These are phyloP conservation scores for Elysia chlorotica DNA, from an alignment of 1,140 invertebrate species.

Conservation along the genomic window DNA sequence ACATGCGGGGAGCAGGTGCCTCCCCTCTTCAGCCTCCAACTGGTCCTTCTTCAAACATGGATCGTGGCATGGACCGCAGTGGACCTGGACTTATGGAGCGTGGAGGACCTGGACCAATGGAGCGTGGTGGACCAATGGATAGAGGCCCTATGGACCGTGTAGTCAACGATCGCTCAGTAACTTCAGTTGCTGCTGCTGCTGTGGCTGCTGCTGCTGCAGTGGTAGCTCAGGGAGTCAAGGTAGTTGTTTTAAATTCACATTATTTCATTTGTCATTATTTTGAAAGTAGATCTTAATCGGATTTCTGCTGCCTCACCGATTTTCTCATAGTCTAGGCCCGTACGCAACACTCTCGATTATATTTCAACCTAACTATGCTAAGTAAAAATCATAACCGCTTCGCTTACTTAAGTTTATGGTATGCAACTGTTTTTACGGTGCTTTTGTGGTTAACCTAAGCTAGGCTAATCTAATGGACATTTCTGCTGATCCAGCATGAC, in stretches of 20 bases:
- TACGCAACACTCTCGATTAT: not conserved
- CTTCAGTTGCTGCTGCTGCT: not conserved
- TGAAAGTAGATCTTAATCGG: not conserved
- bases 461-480: too few species aligned
- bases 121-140: conserved; percentile 9
- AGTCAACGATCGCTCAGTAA: too few species aligned
- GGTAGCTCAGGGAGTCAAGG: not conserved
- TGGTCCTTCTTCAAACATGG: conserved; percentile 14
- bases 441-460: too few species aligned
- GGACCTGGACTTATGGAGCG: conserved; percentile 7
- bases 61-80: too few species aligned
- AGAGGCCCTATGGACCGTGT: too few species aligned
- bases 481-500: too few species aligned
- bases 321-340: not conserved
- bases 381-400: too few species aligned
- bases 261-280: not conserved
- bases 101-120: conserved; percentile 10
- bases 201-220: not conserved
- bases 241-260: not conserved
- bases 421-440: too few species aligned
- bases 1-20: conserved; percentile 6
- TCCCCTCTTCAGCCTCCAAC: conserved; percentile 23
- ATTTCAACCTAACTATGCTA: too few species aligned
- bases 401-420: too few species aligned
- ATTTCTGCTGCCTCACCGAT: not conserved